Base-by-base conservation (phyloP, 2,113 vertebrate genomes). In the Hystrix cristata region DNA sequence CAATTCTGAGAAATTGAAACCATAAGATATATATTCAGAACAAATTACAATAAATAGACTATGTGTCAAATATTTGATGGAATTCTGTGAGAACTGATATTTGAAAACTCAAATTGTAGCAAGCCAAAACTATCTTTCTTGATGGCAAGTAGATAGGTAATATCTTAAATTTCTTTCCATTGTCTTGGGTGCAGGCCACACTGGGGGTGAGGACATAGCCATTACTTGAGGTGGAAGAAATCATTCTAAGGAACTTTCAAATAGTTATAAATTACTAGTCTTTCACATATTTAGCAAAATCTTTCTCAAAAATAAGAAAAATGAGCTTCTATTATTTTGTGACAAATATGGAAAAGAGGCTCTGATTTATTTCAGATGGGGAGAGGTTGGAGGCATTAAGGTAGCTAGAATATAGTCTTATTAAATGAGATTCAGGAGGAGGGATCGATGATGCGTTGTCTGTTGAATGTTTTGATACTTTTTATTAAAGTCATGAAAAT, bases 401-500 rank as follows among this genome's bases (percentile, higher is more conserved):
- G 11, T 51, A 51, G 5, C 21, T 14, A 13, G 43, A 5, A 8
- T 8, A 65, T 1, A 29, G 13, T 48, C 1, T 92, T 94, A 96
- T 86, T 90, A 95, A 97, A 92, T 78, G 53, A 34, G 94, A 92
- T 96, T 57, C 72, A 95, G 82, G 83, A 83, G 1, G 31, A 76
- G 80, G 74, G 67, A 88, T 8, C 90, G 67, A 43, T 94, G 89
- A 97, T 10, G 96, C 96, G 93, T 89, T 96, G 87, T 46, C 78
- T 95, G 31, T 23, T 93, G 96, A 90, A 57, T 85, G 31, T 90
- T 93, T 86, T 97, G n/a, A 80, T 91, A 91, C 57, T 92, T 98
- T 71, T 91, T 95, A 90, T 97, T 88, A 97, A 74, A 53, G 57
- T 67, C 93, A 31, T 79, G 79, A 87, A 95, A 98, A 96, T 91